A percentile compares a stretch with the other conserved stretches of the same genome.
Conservation (phyloP, 2,888 invertebrate species). For the Taphrorychus bicolor region DNA sequence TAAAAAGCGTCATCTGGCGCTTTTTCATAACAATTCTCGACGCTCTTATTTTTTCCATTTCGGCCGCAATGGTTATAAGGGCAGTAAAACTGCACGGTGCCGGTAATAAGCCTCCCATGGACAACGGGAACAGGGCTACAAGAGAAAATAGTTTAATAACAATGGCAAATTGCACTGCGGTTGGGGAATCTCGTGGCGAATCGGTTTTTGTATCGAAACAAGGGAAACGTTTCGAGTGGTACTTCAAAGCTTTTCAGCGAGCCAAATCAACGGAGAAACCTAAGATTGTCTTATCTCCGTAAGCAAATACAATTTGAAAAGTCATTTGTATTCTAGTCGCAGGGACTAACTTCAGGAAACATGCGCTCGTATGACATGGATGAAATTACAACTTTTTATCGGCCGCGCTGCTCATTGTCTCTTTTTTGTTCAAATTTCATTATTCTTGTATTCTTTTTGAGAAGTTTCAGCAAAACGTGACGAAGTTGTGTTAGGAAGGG, state of each 20-base stretch:
- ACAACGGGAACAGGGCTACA: constrained; percentile 24
- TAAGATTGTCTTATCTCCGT: constrained; percentile 27
- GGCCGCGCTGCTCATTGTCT: constrained; percentile 7
- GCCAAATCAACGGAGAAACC: not conserved
- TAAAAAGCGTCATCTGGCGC: constrained; percentile 12
- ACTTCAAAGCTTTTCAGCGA: too few relatives aligned
- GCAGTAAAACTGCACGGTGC: constrained; percentile 31
- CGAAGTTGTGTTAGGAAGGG: not conserved
- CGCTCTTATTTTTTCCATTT: constrained; percentile 26
- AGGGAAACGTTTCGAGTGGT: too few relatives aligned
- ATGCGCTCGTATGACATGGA: constrained; percentile 25
- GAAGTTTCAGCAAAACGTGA: not conserved
- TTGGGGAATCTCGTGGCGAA: not conserved
- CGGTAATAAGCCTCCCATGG: constrained; percentile 23
- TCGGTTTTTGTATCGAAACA: not conserved
- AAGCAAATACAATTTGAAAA: constrained; percentile 34
- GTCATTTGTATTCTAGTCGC: constrained; percentile 31
- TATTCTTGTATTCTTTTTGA: constrained; percentile 6
- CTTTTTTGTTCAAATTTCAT: constrained; percentile 25
- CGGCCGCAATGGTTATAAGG: constrained; percentile 23
- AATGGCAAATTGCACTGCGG: constrained; percentile 24
- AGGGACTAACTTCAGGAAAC: constrained; percentile 13
- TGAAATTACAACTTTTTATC: constrained; percentile 38
- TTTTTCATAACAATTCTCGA: constrained; percentile 11
- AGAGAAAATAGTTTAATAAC: constrained; percentile 35